Percentiles rank a stretch among this genome's conserved stretches.
These are phyloP conservation scores for Luehdorfia chinensis DNA, from an alignment of 1,140 invertebrate species.

Conservation along the genomic window DNA sequence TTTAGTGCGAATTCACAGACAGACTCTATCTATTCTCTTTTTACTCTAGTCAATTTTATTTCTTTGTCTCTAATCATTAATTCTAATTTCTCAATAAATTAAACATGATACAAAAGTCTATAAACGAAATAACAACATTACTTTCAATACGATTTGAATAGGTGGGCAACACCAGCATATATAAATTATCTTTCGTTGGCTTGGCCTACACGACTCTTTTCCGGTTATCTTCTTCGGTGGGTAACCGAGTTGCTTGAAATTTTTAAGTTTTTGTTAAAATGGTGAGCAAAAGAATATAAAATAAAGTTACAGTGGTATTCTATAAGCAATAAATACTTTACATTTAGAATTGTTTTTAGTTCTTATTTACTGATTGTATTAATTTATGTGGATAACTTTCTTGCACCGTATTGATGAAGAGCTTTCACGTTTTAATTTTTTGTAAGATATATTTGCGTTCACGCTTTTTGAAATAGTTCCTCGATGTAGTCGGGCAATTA, in stretches of 20 bases:
- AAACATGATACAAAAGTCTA: too few species aligned
- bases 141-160: too few species aligned
- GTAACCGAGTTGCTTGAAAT: slow-evolving; percentile 31
- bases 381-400: slow-evolving; percentile 6
- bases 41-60: too few species aligned
- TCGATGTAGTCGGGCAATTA: too few species aligned
- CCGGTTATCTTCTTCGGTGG: slow-evolving; percentile 29
- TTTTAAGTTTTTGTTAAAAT: slow-evolving; percentile 31
- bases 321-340: neutral
- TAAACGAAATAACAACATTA: too few species aligned
- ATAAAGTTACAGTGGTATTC: slow-evolving; percentile 1
- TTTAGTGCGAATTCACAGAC: too few species aligned
- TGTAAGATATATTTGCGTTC: neutral
- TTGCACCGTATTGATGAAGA: neutral
- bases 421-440: too few species aligned
- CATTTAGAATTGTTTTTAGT: neutral
- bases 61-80: too few species aligned
- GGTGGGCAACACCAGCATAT: too few species aligned
- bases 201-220: slow-evolving; percentile 30
- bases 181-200: too few species aligned
- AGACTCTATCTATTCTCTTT: too few species aligned
- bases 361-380: slow-evolving; percentile 5
- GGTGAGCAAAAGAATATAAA: slow-evolving; percentile 28
- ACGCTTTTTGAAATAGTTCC: neutral
- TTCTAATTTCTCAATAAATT: too few species aligned